These are phyloP conservation scores for Ganaspis brasiliensis DNA, from an alignment of 2,888 invertebrate genomes.

Conservation along the genomic window DNA sequence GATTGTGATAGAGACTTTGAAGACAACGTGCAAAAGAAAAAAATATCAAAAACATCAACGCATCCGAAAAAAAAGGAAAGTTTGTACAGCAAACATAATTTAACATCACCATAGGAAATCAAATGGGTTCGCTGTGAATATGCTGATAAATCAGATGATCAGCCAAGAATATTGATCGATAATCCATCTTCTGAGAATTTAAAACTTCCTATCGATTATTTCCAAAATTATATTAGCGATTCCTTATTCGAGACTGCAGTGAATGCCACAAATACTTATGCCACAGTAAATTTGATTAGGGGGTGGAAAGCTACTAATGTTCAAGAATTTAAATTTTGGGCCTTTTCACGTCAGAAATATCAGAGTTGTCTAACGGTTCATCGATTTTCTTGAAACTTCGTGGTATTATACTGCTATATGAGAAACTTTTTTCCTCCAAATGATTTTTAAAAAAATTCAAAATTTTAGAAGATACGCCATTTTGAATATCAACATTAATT, in stretches of 20 bases:
- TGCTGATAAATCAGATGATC: background rate
- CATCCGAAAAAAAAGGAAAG: background rate
- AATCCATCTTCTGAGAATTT: conserved; percentile 2
- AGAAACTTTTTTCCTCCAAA: too few species aligned
- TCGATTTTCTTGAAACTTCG: too few species aligned
- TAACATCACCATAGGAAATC: conserved; percentile 2
- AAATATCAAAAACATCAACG: too few species aligned
- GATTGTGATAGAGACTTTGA: background rate
- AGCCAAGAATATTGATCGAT: background rate
- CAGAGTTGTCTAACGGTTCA: too few species aligned
- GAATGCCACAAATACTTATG: background rate
- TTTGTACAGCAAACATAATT: background rate
- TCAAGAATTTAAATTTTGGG: background rate
- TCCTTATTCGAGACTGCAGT: background rate
- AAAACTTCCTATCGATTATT: background rate
- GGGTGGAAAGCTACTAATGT: background rate
- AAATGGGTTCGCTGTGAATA: background rate
- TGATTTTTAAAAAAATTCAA: too few species aligned
- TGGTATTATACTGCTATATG: too few species aligned
- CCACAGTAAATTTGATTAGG: background rate
- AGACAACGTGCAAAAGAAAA: background rate
- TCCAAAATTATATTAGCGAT: background rate
- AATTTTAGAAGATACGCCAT: too few species aligned
- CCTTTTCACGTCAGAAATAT: too few species aligned
- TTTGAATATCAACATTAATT: too few species aligned